Evolutionary conservation across 2,888 invertebrate species (phyloP), one percentile per base, ranked within the genome.

Genomic region (Nebria salina): DNA sequence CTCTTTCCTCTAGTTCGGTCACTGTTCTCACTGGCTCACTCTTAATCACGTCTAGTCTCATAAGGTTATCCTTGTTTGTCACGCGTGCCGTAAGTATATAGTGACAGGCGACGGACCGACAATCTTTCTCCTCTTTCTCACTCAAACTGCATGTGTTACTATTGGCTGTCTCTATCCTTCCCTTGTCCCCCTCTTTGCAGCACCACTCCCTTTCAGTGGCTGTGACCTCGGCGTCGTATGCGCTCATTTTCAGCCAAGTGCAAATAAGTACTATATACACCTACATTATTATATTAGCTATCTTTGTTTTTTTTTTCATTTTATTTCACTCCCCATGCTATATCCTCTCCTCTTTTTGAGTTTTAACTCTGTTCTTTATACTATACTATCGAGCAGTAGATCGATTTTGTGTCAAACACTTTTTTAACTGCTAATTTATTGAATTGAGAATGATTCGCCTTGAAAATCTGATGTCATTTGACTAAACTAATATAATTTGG

Each of bases 11-110:
- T 13, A 54, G 54, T 54, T 54, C 54, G 54, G 54, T 54, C 54
- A 54, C 54, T 54, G 54, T 54, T 54, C 54, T 54, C 54, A 54
- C 54, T 54, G 54, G 54, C 54, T 54, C 54, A 54, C 54, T 54
- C 54, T 54, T 54, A 54, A 54, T 54, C 54, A 54, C 54, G 54
- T 54, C 13, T 54, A 54, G 54, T 54, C 54, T 54, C 54, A 54
- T 54, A 54, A 11, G 54, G 54, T 54, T 54, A 54, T 54, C 54
- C 13, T 54, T 54, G 54, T 54, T 54, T 54, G 54, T 54, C 54
- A 54, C 54, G 54, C 54, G 54, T 54, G 54, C 54, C 54, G 54
- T 54, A 54, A 54, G 54, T 54, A 54, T 54, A 54, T 54, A 54
- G 54, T 54, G 54, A 54, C 54, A 54, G 54, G 54, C 54, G 54